Percentiles rank a stretch among this genome's conserved stretches.
Conservation (phyloP, 2,113 vertebrate genomes). For the Malaclemys terrapin region DNA sequence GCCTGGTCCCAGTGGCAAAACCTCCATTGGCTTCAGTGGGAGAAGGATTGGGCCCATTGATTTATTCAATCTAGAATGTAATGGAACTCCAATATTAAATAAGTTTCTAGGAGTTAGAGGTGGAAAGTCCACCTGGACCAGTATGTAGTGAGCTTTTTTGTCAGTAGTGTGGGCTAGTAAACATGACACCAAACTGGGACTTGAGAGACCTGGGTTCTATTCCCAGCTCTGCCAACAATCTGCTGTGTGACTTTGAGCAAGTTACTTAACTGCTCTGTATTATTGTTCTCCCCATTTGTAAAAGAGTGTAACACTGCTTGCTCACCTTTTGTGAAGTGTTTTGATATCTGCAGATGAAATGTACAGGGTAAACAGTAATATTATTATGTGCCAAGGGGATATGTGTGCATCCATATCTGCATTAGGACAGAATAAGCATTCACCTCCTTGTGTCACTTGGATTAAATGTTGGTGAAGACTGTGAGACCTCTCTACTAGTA, state of each 20-base stretch:
- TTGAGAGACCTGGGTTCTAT: neutral
- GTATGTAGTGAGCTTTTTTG: neutral
- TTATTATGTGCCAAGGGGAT: neutral
- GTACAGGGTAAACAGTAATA: neutral
- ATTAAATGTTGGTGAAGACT: too few species aligned
- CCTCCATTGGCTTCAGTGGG: neutral
- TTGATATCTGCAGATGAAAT: too few species aligned
- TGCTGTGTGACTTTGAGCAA: neutral
- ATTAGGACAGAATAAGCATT: fast-evolving
- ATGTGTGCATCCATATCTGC: neutral
- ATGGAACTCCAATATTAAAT: neutral
- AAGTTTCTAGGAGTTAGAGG: fast-evolving
- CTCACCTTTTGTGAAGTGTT: neutral
- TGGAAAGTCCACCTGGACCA: neutral
- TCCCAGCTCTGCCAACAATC: neutral
- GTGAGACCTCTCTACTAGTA: neutral
- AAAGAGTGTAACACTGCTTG: neutral
- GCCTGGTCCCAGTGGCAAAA: neutral
- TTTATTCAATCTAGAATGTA: neutral
- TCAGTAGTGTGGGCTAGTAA: too few species aligned
- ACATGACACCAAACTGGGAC: neutral
- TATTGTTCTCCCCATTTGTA: neutral
- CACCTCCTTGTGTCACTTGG: neutral
- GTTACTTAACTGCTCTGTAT: neutral
- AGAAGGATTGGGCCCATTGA: neutral